phyloP scores from a whole-genome alignment of 2,797 vertebrate genomes.

The Furcifer pardalis region DNA sequence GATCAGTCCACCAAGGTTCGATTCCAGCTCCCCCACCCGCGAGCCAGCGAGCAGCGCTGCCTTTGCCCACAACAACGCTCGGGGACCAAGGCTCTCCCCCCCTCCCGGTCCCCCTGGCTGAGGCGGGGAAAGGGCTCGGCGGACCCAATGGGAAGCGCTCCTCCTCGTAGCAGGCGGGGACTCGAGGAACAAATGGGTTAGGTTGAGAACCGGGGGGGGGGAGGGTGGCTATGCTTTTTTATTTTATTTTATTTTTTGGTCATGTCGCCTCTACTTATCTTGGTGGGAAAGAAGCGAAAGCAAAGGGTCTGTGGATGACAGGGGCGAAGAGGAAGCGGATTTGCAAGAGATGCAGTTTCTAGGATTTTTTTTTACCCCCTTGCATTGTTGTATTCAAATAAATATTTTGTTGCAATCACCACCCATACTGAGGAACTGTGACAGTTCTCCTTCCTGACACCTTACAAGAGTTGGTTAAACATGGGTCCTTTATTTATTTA shows the following conservation, averaged over 20 bases:
- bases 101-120: too few relatives aligned
- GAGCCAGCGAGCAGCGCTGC: background rate
- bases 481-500: too few relatives aligned
- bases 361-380: too few relatives aligned
- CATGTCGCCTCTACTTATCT: background rate
- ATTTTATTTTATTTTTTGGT: too few relatives aligned
- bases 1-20: background rate
- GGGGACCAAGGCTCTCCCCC: background rate
- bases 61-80: background rate
- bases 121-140: background rate
- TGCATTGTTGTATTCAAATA: background rate
- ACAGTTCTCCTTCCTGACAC: too few relatives aligned
- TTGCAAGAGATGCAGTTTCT: background rate
- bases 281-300: too few relatives aligned
- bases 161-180: background rate
- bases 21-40: background rate
- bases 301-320: too few relatives aligned
- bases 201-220: conserved; percentile 35
- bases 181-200: conserved; percentile 10
- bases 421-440: too few relatives aligned
- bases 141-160: background rate
- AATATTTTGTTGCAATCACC: background rate
- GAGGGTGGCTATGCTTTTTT: background rate
- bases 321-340: too few relatives aligned
- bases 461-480: too few relatives aligned